Base-by-base conservation (phyloP, 2,888 invertebrate species). In the Eumacrocentrus americanus region DNA sequence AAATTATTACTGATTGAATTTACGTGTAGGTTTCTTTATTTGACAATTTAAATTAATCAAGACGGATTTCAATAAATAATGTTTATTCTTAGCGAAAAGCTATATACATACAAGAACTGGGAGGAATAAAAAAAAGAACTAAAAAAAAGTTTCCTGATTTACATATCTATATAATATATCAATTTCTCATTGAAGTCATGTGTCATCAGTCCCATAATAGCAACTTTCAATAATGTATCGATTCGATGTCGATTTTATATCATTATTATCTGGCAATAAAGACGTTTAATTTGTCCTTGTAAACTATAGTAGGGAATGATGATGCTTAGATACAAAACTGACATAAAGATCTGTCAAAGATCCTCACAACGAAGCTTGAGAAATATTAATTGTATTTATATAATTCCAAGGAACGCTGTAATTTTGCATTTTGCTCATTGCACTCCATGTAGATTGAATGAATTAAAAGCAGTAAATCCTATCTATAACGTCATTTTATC, bases 1-100 rank as follows among this genome's bases (percentile, higher is more conserved):
- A n/a, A 16, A 40, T 40, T 16, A 42, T 20, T 9, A 20, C n/a
- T 42, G 20, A 40, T 18, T 42, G 16, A 14, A n/a, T 42, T 12
- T 12, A 44, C 12, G 14, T 29, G 20, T 35, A 23, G 18, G n/a
- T n/a, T 9, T 18, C 1, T 20, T 20, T 42, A 9, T 9, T 9
- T 20, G 4, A 2, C 42, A 25, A 23, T 42, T 20, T 54, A 34
- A 20, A 40, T 18, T 18, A 58, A 61, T 63, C 63, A 63, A 46
- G 53, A 63, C 59, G 61, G 61, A 42, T 48, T 46, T 54, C 44
- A 70, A 76, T 74, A 75, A 74, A 74, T 76, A 73, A 76, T 63
- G 67, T 73, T 73, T 74, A 71, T 74, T 75, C 68, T 65, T 71
- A 72, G 69, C 72, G 67, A 72, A 70, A 69, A 71, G 66, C 68